phyloP scores from a whole-genome alignment of 2,113 vertebrate genomes.

The Orycteropus afer region DNA sequence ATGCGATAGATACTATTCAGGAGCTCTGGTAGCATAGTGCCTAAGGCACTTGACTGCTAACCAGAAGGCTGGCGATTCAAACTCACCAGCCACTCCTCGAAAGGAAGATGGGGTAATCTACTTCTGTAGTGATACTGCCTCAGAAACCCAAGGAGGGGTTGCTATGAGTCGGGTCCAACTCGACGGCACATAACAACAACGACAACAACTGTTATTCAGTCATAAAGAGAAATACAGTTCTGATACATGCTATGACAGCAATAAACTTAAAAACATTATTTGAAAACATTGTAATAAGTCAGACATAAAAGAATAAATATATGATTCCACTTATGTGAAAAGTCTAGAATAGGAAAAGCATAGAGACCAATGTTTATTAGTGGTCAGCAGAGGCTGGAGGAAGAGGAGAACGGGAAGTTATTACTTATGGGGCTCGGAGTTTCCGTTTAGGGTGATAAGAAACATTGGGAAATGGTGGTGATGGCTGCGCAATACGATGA shows the following conservation, averaged over 20 bases:
- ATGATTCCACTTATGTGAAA: background rate
- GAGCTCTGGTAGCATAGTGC: too few species aligned
- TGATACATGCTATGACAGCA: background rate
- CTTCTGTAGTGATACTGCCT: too few species aligned
- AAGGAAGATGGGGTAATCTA: too few species aligned
- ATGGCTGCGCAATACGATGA: background rate
- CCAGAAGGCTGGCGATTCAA: too few species aligned
- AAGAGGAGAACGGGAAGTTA: background rate
- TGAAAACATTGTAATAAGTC: background rate
- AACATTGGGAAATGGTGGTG: background rate
- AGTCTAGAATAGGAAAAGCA: background rate
- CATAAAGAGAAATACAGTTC: background rate
- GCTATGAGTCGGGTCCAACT: too few species aligned
- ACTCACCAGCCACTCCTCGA: too few species aligned
- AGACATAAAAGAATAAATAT: background rate
- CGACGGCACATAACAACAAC: too few species aligned
- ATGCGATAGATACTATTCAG: too few species aligned
- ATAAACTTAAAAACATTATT: background rate
- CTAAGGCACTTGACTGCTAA: too few species aligned
- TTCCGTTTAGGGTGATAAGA: background rate
- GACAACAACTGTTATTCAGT: too few species aligned
- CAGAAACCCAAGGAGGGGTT: too few species aligned
- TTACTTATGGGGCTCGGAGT: background rate
- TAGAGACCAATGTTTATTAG: background rate
- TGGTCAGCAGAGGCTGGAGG: background rate